A percentile compares a stretch with the other conserved stretches of the same genome.
Conservation (phyloP, 2,888 invertebrate genomes). For the Seira sanloemensis region DNA sequence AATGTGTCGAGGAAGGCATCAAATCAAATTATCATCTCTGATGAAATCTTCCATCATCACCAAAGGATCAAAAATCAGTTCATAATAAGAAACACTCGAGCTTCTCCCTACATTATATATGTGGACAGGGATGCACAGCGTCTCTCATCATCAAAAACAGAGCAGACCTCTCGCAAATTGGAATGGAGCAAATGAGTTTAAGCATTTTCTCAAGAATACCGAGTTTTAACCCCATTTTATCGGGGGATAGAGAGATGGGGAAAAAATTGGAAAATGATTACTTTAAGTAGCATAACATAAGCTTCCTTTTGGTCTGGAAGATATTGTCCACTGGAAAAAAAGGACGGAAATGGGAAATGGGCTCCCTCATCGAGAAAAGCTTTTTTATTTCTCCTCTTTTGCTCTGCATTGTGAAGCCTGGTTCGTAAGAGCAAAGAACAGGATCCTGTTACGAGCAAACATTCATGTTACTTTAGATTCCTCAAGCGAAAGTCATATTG, state of each 20-base stretch:
- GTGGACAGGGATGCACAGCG: too few relatives aligned
- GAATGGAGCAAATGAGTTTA: neutral
- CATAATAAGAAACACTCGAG: neutral
- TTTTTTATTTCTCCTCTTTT: neutral
- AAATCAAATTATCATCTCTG: neutral
- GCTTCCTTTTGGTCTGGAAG: neutral
- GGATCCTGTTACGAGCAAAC: neutral
- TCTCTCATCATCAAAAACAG: too few relatives aligned
- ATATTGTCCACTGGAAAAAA: neutral
- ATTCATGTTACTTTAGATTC: neutral
- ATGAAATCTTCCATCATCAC: constrained; percentile 1
- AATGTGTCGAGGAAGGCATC: neutral
- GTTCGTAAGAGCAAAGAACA: neutral
- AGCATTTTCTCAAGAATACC: neutral
- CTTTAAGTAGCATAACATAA: neutral
- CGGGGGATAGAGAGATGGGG: neutral
- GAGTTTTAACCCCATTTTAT: neutral
- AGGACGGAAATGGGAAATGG: neutral
- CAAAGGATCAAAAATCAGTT: too few relatives aligned
- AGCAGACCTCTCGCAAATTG: too few relatives aligned
- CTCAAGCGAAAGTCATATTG: too few relatives aligned
- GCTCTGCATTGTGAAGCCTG: neutral
- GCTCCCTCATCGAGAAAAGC: neutral
- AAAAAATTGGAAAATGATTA: constrained; percentile 22
- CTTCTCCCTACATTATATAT: too few relatives aligned